These are phyloP conservation scores for Uloborus diversus DNA, from an alignment of 1,140 invertebrate species.

Conservation along the genomic window DNA sequence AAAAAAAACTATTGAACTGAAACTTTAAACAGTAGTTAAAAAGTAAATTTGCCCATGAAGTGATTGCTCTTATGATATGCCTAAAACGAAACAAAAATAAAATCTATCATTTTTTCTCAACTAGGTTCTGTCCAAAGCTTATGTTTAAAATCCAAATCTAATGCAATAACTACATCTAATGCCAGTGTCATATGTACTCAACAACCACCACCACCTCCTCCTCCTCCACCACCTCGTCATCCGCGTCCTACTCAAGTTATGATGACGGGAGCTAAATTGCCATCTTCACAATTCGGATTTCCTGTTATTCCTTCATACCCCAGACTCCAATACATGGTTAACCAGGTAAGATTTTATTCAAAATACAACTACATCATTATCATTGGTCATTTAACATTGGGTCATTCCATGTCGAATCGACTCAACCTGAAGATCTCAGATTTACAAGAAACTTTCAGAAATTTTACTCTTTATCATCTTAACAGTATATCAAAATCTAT, in stretches of 20 bases:
- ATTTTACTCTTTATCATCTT: not conserved
- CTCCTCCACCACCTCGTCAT: constrained; percentile 23
- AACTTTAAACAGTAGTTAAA: not conserved
- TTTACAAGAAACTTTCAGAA: not conserved
- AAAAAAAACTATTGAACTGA: not conserved
- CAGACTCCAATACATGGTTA: constrained; percentile 1
- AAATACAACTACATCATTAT: too few species aligned
- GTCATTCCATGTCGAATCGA: not conserved
- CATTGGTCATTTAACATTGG: too few species aligned
- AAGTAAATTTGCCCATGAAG: not conserved
- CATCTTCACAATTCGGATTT: constrained; percentile 31
- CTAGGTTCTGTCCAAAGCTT: not conserved
- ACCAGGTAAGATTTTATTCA: constrained; percentile 3
- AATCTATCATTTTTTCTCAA: not conserved
- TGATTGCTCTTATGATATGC: not conserved
- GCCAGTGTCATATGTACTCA: constrained; percentile 7
- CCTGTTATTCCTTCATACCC: not conserved
- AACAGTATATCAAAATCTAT: not conserved
- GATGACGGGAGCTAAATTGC: not conserved
- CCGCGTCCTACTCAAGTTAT: not conserved
- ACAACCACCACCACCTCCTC: constrained; percentile 30
- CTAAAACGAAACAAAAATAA: not conserved
- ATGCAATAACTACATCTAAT: not conserved
- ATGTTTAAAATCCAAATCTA: not conserved
- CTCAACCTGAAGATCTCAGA: not conserved